Conservation (phyloP, 2,797 vertebrate species). For the Serranus cabrilla region DNA sequence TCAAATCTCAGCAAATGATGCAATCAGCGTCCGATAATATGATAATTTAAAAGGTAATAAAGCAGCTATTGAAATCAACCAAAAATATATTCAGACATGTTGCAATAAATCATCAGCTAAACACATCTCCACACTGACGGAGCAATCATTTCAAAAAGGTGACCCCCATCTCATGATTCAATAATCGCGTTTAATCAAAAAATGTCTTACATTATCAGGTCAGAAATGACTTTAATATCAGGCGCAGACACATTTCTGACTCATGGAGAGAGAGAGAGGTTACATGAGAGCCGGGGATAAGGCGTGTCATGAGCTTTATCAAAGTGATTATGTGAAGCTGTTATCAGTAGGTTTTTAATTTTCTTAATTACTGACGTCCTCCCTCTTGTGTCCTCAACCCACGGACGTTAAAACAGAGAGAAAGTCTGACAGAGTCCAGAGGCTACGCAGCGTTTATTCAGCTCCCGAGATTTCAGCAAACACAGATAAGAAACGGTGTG, state of each 20-base stretch:
- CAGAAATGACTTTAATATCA: slow-evolving; percentile 23
- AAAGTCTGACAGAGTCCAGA: slow-evolving; percentile 1
- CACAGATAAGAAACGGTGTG: background rate
- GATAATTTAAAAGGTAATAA: slow-evolving; percentile 22
- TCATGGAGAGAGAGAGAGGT: background rate
- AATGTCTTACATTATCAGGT: slow-evolving; percentile 8
- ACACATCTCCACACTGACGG: slow-evolving; percentile 12
- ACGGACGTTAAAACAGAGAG: background rate
- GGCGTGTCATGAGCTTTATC: background rate
- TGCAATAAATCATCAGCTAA: slow-evolving; percentile 10
- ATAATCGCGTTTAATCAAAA: slow-evolving; percentile 32
- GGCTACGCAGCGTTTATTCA: background rate
- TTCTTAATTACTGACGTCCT: background rate
- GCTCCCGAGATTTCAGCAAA: background rate
- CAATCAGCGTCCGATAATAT: background rate
- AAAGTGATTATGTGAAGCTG: background rate
- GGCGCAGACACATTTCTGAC: slow-evolving; percentile 4
- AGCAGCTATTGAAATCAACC: background rate
- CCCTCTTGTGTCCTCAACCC: background rate
- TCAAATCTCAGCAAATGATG: slow-evolving; percentile 14
- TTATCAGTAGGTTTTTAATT: background rate
- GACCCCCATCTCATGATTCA: slow-evolving; percentile 6
- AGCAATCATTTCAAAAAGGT: slow-evolving; percentile 23
- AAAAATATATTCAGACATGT: slow-evolving; percentile 3
- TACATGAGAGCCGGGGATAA: background rate